Base-by-base conservation (phyloP, 2,888 invertebrate species). In the Tachystola acroxantha region DNA sequence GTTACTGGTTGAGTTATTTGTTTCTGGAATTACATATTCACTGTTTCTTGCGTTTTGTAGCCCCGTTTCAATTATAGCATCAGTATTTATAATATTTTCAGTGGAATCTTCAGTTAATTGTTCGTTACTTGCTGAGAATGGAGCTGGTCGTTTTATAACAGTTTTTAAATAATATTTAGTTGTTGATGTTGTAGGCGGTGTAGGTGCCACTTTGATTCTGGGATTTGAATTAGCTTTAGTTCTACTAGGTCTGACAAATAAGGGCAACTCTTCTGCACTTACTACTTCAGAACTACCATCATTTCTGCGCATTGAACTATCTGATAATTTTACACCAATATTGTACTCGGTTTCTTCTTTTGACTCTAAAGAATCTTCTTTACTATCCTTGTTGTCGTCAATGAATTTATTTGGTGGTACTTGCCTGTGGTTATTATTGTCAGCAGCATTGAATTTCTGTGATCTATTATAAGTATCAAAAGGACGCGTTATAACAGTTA, bases 401-500 rank as follows among this genome's bases (percentile, higher is more conserved):
- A 66, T 64, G 43, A 65, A 55, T 54, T 64, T 60, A 50, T 59
- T 64, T 37, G 60, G 4, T 24, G 9, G n/a, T n/a, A n/a, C 24
- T 24, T 24, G 6, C n/a, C 24, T 24, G 4, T 61, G 52, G 36
- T 34, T 36, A 19, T 39, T 48, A 35, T 43, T 42, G 51, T 47
- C 38, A 43, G 44, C n/a, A n/a, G 24, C 24, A 4, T 24, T 24
- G 9, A n/a, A n/a, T 34, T 45, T 55, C 20, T 45, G 48, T 14
- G 55, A 46, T 32, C 48, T 63, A 37, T 53, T 62, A 43, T 64
- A 69, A 44, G 68, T 71, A 40, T 77, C 71, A 39, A 69, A 63
- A 10, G 85, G 79, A 34, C 78, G 61, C n/a, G 79, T 69, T 52
- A 80, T 58, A 42, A 84, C 68, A 22, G 84, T 87, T 56, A 85